Conservation (phyloP, 2,888 invertebrate genomes). For the Ennomos erosarius region DNA sequence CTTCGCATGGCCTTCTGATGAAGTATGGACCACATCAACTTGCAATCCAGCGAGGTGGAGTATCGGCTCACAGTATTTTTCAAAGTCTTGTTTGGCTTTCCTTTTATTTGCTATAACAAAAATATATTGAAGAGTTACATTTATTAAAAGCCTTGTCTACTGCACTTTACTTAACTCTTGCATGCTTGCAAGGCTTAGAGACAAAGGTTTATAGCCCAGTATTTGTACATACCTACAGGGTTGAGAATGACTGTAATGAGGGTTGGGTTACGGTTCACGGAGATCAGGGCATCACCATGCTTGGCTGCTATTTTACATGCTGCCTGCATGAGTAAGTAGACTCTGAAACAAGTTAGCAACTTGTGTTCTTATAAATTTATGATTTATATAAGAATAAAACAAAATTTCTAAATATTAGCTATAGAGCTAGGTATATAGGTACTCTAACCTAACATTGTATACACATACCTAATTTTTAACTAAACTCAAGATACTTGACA, state of each 20-base stretch:
- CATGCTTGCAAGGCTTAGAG: too few relatives aligned
- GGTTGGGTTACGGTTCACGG: slow-evolving; percentile 86
- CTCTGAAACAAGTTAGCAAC: slow-evolving; percentile 77
- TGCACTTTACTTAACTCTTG: too few relatives aligned
- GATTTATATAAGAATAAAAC: too few relatives aligned
- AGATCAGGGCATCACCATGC: slow-evolving; percentile 88
- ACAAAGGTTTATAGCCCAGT: background rate
- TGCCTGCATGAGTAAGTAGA: slow-evolving; percentile 90
- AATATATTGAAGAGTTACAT: background rate
- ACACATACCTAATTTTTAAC: too few relatives aligned
- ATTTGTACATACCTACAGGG: slow-evolving; percentile 85
- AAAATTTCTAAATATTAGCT: too few relatives aligned
- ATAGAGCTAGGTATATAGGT: too few relatives aligned
- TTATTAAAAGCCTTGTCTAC: background rate
- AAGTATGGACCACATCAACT: slow-evolving; percentile 88
- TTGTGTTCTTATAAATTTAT: too few relatives aligned
- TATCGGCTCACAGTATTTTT: slow-evolving; percentile 96
- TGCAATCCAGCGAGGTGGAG: slow-evolving; percentile 95
- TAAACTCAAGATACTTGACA: too few relatives aligned
- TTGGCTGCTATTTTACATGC: slow-evolving; percentile 91
- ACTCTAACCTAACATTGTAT: too few relatives aligned
- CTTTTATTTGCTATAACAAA: slow-evolving; percentile 88
- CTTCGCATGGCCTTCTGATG: slow-evolving; percentile 95
- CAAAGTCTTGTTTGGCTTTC: slow-evolving; percentile 88
- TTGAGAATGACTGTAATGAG: slow-evolving; percentile 95